Percentiles rank a stretch among this genome's conserved stretches.
phyloP scores from a whole-genome alignment of 2,888 invertebrate genomes.

The Belgica antarctica region DNA sequence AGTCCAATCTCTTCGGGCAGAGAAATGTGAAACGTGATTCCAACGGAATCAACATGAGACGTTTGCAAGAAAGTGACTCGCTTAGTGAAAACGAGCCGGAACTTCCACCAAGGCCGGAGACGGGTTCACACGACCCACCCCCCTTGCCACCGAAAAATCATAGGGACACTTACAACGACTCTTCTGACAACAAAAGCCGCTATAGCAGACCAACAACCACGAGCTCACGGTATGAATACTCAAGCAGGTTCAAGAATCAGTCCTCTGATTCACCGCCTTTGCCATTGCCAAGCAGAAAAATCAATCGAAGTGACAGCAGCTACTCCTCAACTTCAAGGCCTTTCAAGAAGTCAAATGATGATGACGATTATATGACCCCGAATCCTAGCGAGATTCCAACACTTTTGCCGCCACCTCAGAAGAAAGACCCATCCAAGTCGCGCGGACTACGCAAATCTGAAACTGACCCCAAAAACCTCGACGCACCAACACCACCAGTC shows the following conservation, averaged over 20 bases:
- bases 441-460: constrained; percentile 46
- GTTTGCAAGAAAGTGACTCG: constrained; percentile 55
- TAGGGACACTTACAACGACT: constrained; percentile 56
- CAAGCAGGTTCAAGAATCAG: constrained; percentile 54
- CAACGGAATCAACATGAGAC: constrained; percentile 55
- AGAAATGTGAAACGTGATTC: constrained; percentile 55
- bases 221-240: constrained; percentile 59
- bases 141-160: constrained; percentile 71
- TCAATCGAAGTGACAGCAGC: constrained; percentile 57
- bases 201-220: constrained; percentile 60
- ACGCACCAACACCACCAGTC: constrained; percentile 47
- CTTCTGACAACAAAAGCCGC: constrained; percentile 51
- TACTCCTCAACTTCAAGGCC: constrained; percentile 55
- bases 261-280: constrained; percentile 59
- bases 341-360: constrained; percentile 58
- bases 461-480: constrained; percentile 35
- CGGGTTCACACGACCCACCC: constrained; percentile 62
- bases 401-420: constrained; percentile 58
- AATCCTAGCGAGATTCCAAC: constrained; percentile 56
- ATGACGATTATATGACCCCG: constrained; percentile 69
- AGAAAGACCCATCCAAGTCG: constrained; percentile 48
- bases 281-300: constrained; percentile 60
- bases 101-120: constrained; percentile 54
- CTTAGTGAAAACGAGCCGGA: constrained; percentile 56
- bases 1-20: constrained; percentile 53